Percentiles rank a stretch among this genome's conserved stretches.
These are phyloP conservation scores for Kryptolebias ocellatus DNA, from an alignment of 2,797 vertebrate genomes.

Conservation along the genomic window DNA sequence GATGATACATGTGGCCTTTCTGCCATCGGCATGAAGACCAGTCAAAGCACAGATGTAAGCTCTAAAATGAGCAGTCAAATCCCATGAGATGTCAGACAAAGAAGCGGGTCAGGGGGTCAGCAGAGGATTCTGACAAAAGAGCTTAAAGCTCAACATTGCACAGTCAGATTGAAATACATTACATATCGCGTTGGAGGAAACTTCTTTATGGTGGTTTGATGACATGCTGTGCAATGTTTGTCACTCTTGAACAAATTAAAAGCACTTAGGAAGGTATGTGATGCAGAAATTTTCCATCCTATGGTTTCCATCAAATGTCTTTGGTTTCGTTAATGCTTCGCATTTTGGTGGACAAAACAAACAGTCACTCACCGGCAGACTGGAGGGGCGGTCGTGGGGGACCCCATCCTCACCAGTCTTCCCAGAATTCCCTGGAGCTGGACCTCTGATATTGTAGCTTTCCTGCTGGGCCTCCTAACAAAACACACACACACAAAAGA, in stretches of 20 bases:
- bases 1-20: conserved; percentile 54
- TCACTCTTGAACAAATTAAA: not conserved
- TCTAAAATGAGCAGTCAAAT: conserved; percentile 56
- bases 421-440: conserved; percentile 85
- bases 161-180: not conserved
- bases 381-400: conserved; percentile 85
- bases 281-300: not conserved
- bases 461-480: conserved; percentile 90
- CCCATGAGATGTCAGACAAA: conserved; percentile 37
- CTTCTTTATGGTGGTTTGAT: not conserved
- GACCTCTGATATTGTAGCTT: conserved; percentile 81
- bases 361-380: conserved; percentile 90
- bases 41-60: conserved; percentile 62
- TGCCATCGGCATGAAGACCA: conserved; percentile 39
- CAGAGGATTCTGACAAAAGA: conserved; percentile 24
- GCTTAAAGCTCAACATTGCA: conserved; percentile 20
- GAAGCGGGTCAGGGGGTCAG: conserved; percentile 7
- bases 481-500: conserved; percentile 15
- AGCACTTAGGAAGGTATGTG: not conserved
- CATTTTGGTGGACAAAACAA: conserved; percentile 1
- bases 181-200: not conserved
- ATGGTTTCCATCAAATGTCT: too few relatives aligned
- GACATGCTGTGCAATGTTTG: not conserved
- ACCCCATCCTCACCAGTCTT: conserved; percentile 90
- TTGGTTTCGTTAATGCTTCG: not conserved